Conservation (phyloP, 2,797 vertebrate species). For the Falco columbarius region DNA sequence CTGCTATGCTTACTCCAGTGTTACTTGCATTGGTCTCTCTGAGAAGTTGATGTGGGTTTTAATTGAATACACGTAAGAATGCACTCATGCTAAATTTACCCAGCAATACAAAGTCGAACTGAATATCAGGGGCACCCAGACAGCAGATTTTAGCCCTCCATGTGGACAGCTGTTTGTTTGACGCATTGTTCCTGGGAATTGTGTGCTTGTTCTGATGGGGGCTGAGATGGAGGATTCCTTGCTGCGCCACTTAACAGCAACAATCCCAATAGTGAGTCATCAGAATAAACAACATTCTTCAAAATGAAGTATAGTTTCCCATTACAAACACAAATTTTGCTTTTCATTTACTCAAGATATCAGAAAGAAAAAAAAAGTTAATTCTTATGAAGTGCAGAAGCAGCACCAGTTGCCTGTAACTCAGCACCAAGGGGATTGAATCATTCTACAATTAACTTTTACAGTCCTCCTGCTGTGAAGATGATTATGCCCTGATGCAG, state of each 20-base stretch:
- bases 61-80: neutral
- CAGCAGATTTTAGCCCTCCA: neutral
- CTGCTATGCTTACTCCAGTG: neutral
- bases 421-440: slow-evolving; percentile 4
- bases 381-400: neutral
- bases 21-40: neutral
- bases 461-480: neutral
- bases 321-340: slow-evolving; percentile 29
- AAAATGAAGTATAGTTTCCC: slow-evolving; percentile 37
- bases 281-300: slow-evolving; percentile 29
- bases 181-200: neutral
- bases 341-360: slow-evolving; percentile 26
- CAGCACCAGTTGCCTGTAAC: neutral
- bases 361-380: neutral
- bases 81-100: neutral
- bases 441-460: neutral
- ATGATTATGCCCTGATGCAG: neutral
- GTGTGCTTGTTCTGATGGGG: neutral
- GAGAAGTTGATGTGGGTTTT: neutral
- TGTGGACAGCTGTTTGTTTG: neutral
- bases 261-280: neutral
- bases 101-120: neutral
- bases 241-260: slow-evolving; percentile 35
- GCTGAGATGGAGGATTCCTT: slow-evolving; percentile 6
- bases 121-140: neutral